Conservation (phyloP, 1,140 invertebrate genomes). For the Hypothenemus hampei region DNA sequence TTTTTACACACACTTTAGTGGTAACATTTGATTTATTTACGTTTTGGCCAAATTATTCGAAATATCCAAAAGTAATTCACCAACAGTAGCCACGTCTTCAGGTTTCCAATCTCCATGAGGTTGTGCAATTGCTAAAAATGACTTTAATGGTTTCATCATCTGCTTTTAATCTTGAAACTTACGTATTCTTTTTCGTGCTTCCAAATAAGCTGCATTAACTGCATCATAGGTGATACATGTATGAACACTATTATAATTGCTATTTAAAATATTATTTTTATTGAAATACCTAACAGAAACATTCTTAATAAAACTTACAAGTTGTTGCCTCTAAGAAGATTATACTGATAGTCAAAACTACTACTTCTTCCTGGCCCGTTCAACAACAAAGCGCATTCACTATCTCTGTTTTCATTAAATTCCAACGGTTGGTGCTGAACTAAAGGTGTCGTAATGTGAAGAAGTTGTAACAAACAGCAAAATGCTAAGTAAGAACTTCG, state of each 20-base stretch:
- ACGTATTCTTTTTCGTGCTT: constrained; percentile 81
- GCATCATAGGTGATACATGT: constrained; percentile 90
- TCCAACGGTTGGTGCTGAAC: constrained; percentile 43
- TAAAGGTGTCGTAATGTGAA: constrained; percentile 13
- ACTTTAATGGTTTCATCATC: neutral
- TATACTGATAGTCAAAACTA: constrained; percentile 76
- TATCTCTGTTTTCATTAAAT: constrained; percentile 45
- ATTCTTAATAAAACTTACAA: constrained; percentile 61
- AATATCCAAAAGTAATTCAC: constrained; percentile 79
- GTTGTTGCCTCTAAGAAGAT: constrained; percentile 64
- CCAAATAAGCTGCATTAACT: constrained; percentile 81
- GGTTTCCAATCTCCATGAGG: constrained; percentile 72
- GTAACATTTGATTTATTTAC: constrained; percentile 55
- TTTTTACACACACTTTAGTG: constrained; percentile 9
- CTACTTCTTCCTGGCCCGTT: constrained; percentile 67
- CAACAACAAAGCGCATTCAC: constrained; percentile 71
- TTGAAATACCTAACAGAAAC: neutral
- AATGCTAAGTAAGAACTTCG: neutral
- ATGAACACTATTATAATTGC: constrained; percentile 62
- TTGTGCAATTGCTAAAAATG: constrained; percentile 62
- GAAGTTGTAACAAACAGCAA: neutral
- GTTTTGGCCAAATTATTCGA: constrained; percentile 77
- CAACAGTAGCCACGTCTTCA: constrained; percentile 76
- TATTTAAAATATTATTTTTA: constrained; percentile 45
- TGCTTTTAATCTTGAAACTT: constrained; percentile 47